Evolutionary conservation across 2,113 vertebrate species (phyloP).

Genomic region (Podiceps cristatus): DNA sequence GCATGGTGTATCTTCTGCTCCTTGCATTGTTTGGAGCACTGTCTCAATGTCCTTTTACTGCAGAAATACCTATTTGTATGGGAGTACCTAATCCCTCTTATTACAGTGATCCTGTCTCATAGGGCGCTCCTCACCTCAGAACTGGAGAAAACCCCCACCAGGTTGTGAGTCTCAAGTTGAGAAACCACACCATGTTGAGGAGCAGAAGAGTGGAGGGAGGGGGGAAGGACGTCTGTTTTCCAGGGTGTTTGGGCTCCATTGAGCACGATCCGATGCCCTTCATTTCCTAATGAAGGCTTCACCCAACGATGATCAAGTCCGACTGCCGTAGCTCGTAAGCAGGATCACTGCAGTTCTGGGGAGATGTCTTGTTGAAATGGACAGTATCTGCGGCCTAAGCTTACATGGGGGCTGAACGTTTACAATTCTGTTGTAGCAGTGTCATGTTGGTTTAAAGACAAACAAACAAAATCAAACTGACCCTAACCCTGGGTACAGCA

Average conservation of each 20-base stretch:
- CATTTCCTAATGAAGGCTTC: conserved; percentile 22
- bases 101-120: conserved; percentile 79
- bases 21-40: conserved; percentile 76
- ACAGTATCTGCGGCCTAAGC: conserved; percentile 68
- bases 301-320: neutral
- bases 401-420: conserved; percentile 14
- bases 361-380: conserved; percentile 60
- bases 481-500: neutral
- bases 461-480: neutral
- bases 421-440: neutral
- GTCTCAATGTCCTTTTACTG: conserved; percentile 76
- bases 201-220: neutral
- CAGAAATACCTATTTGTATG: conserved; percentile 73
- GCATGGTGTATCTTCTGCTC: conserved; percentile 83
- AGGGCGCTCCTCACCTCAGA: neutral
- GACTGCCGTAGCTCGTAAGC: neutral
- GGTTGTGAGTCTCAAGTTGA: neutral
- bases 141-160: neutral
- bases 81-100: conserved; percentile 60
- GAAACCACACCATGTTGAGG: neutral
- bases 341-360: conserved; percentile 72
- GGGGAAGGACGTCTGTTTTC: neutral
- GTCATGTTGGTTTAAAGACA: neutral
- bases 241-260: neutral
- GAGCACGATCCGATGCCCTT: neutral